These are phyloP conservation scores for Erynnis tages DNA, from an alignment of 2,888 invertebrate species.

Conservation along the genomic window DNA sequence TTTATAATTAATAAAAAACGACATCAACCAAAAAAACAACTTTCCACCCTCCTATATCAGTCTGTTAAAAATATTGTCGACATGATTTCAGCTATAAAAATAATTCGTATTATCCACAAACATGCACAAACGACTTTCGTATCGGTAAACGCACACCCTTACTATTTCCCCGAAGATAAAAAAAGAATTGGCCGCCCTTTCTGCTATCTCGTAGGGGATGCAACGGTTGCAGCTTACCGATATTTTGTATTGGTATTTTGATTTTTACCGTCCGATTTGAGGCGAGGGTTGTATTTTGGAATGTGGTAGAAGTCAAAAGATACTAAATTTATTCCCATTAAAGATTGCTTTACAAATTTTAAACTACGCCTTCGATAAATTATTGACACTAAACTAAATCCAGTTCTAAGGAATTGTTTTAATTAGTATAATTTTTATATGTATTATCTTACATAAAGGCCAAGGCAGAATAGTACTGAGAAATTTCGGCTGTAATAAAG, in stretches of 20 bases:
- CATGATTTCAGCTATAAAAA: neutral
- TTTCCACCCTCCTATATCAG: too few species aligned
- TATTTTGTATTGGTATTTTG: constrained; percentile 19
- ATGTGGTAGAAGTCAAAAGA: neutral
- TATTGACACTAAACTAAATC: too few species aligned
- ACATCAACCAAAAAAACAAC: too few species aligned
- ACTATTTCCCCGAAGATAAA: constrained; percentile 10
- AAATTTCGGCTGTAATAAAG: too few species aligned
- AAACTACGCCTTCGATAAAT: too few species aligned
- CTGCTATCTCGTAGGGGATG: constrained; percentile 4
- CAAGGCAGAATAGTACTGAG: too few species aligned
- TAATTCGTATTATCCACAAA: constrained; percentile 7
- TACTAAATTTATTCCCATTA: neutral
- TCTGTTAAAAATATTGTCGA: too few species aligned
- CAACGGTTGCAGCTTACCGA: constrained; percentile 20
- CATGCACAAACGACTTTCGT: constrained; percentile 11
- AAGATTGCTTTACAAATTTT: too few species aligned
- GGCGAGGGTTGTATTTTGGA: neutral
- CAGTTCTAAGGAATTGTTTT: too few species aligned
- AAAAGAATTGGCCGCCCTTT: constrained; percentile 10
- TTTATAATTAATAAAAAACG: too few species aligned
- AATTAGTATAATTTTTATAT: too few species aligned
- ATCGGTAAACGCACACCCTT: constrained; percentile 6
- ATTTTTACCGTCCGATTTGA: constrained; percentile 11
- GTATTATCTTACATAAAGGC: too few species aligned